phyloP scores from a whole-genome alignment of 2,113 vertebrate genomes.

The Pao palembangensis region DNA sequence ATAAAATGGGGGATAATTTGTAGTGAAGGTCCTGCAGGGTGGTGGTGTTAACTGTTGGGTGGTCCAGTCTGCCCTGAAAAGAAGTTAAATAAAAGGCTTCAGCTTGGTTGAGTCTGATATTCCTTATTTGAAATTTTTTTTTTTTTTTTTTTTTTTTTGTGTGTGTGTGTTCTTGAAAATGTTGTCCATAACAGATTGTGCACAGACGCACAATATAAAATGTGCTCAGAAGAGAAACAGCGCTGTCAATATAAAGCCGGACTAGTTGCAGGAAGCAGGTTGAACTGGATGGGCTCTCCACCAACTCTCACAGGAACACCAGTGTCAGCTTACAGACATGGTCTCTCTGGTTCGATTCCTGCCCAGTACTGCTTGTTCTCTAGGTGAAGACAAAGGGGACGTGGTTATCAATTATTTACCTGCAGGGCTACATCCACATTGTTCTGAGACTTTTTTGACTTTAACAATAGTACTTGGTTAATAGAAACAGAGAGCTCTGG shows the following conservation, averaged over 20 bases:
- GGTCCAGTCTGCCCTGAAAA: slow-evolving; percentile 28
- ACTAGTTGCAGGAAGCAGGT: background rate
- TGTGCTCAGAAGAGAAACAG: too few relatives aligned
- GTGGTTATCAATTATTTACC: background rate
- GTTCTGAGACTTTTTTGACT: too few relatives aligned
- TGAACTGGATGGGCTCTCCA: slow-evolving; percentile 10
- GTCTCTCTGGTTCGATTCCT: background rate
- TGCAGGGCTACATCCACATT: too few relatives aligned
- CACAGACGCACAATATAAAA: background rate
- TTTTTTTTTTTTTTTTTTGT: background rate
- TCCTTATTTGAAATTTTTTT: background rate
- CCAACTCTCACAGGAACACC: slow-evolving; percentile 13
- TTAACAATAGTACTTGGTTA: too few relatives aligned
- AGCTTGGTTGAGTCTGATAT: slow-evolving; percentile 7
- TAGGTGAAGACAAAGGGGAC: background rate
- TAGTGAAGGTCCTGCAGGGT: background rate
- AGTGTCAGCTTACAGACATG: slow-evolving; percentile 35
- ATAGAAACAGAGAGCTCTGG: too few relatives aligned
- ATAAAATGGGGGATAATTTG: slow-evolving; percentile 10
- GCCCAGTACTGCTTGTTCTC: background rate
- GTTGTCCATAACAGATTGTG: background rate
- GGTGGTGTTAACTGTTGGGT: slow-evolving; percentile 29
- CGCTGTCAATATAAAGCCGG: too few relatives aligned
- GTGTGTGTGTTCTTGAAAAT: too few relatives aligned
- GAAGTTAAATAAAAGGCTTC: slow-evolving; percentile 50